A percentile compares a stretch with the other conserved stretches of the same genome.
Conservation (phyloP, 2,888 invertebrate genomes). For the Polyommatus icarus region DNA sequence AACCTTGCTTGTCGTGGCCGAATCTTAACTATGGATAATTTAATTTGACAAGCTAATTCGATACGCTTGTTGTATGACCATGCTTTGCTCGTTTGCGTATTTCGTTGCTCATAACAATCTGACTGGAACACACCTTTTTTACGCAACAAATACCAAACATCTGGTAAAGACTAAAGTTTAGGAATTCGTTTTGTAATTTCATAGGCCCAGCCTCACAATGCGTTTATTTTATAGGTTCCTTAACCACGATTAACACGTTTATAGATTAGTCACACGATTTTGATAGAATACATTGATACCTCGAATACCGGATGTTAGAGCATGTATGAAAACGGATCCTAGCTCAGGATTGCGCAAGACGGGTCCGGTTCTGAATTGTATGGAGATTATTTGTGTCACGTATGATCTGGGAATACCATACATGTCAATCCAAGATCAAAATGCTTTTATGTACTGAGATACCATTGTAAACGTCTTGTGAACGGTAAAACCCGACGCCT, state of each 20-base stretch:
- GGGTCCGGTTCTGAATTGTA: constrained; percentile 21
- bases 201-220: not conserved
- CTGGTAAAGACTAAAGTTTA: constrained; percentile 5
- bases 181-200: constrained; percentile 19
- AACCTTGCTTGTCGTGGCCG: not conserved
- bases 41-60: not conserved
- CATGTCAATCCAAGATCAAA: constrained; percentile 1
- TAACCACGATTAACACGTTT: constrained; percentile 14
- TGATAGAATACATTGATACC: constrained; percentile 19
- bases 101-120: constrained; percentile 14
- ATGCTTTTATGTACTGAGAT: constrained; percentile 8
- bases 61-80: not conserved
- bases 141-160: constrained; percentile 7
- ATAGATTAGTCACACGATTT: constrained; percentile 23
- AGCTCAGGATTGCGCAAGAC: constrained; percentile 29
- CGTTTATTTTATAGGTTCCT: not conserved
- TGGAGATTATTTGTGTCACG: constrained; percentile 30
- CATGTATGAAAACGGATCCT: constrained; percentile 30
- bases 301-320: not conserved
- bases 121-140: constrained; percentile 22
- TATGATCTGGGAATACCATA: constrained; percentile 33
- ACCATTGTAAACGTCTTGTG: not conserved
- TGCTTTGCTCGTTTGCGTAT: not conserved
- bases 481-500: constrained; percentile 26
- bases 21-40: not conserved